A percentile compares a stretch with the other conserved stretches of the same genome.
These are phyloP conservation scores for Zonitis immaculata DNA, from an alignment of 2,888 invertebrate species.

Conservation along the genomic window DNA sequence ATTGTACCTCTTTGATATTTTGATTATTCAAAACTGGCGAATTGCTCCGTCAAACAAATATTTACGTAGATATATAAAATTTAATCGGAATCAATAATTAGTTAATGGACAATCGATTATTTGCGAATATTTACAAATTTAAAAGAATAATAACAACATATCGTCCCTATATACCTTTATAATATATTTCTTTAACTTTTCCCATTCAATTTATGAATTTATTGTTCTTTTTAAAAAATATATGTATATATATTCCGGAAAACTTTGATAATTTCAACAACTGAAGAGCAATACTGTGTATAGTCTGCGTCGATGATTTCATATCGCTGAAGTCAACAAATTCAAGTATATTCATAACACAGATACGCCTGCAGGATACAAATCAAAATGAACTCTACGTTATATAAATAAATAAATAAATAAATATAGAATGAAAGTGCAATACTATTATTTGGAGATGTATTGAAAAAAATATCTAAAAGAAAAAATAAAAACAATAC, in stretches of 20 bases:
- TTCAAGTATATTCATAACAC: slow-evolving; percentile 25
- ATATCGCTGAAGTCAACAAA: slow-evolving; percentile 28
- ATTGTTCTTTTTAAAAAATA: slow-evolving; percentile 25
- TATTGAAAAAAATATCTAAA: no score
- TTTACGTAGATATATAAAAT: no score
- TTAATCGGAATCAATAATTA: no score
- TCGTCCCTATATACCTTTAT: slow-evolving; percentile 25
- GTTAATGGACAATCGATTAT: no score
- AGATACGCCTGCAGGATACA: slow-evolving; percentile 6
- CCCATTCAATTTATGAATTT: slow-evolving; percentile 34
- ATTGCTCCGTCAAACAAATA: no score
- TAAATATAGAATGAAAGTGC: no score
- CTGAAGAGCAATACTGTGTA: slow-evolving; percentile 32
- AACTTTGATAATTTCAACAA: slow-evolving; percentile 32
- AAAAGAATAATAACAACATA: slow-evolving; percentile 16
- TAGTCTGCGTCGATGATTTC: slow-evolving; percentile 29
- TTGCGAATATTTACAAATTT: no score
- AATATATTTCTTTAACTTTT: slow-evolving; percentile 34
- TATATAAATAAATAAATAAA: slow-evolving; percentile 6
- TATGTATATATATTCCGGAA: no score
- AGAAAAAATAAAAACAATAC: no score
- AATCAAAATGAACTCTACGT: not conserved
- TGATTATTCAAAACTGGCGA: no score
- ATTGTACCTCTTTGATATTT: no score
- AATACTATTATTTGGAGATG: no score